Base-by-base conservation (phyloP, 1,140 invertebrate species). In the Drosophila subobscura region DNA sequence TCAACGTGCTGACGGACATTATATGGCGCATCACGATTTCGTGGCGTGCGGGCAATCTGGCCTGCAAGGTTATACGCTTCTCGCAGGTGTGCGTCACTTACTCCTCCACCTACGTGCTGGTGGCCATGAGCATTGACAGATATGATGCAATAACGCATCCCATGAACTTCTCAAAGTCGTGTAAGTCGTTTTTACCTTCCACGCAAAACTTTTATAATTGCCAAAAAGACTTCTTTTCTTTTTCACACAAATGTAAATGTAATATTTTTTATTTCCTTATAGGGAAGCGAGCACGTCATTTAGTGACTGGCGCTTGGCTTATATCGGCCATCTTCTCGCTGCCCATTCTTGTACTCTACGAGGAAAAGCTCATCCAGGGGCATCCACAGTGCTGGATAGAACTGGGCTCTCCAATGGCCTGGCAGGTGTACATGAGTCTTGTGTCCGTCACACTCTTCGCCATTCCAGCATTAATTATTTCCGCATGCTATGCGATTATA, bases 141-240 rank as follows among this genome's bases (percentile, higher is more conserved):
- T 98, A 98, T 84, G 97, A 98, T 89, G 97, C 97, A 72, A 98
- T 99, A 83, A 97, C 96, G 5, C 95, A 97, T 92, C 98, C 98
- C 1, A 97, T 99, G 96, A 98, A 97, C 92, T 98, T 98, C 92
- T 97, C 96, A 22, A 96, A 96, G 89, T 97, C 96, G 83, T 98
- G 97, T 98, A 93, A 97, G 97, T 97, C 91, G 20, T 64, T 27
- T 23, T 6, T 20, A 20, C 16, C 16, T 1, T 20, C 16, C 16
- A 20, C 16, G 52, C 22, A 25, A 88, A 85, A 86, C 70, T 85
- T 85, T 81, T 75, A 59, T 88, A 88, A 86, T 86, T 86, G 78
- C 45, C 58, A 88, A 86, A 86, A 83, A 49, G 70, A 46, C 72
- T 20, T 10, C 1, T 23, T 72, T 20, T 10, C 1, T 23, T 37